Evolutionary conservation across 2,113 vertebrate genomes (phyloP).

Genomic region (Sapayoa aenigma): DNA sequence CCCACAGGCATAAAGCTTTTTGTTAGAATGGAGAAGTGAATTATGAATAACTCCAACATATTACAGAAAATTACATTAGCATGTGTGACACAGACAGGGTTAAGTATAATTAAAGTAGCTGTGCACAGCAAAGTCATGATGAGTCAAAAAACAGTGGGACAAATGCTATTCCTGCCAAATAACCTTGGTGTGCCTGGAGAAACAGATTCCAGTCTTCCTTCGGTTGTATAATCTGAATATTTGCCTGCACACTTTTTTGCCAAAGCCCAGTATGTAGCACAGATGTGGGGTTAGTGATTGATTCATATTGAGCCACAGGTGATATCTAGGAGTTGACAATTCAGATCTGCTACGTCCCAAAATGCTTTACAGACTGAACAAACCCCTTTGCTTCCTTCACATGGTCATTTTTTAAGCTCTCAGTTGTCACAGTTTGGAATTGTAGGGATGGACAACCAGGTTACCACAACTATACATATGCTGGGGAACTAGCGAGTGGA

Average conservation of each 20-base stretch:
- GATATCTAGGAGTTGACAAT: neutral
- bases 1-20: conserved; percentile 1
- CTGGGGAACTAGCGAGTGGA: neutral
- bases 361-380: neutral
- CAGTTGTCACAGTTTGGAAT: neutral
- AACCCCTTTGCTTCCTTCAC: neutral
- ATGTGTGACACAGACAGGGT: neutral
- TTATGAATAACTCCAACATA: neutral
- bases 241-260: neutral
- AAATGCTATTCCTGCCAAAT: neutral
- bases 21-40: neutral
- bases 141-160: neutral
- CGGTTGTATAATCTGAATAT: neutral
- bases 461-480: neutral
- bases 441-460: neutral
- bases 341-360: neutral
- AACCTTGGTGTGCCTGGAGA: neutral
- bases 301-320: neutral
- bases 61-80: conserved; percentile 1
- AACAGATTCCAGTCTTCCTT: neutral
- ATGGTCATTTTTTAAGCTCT: neutral
- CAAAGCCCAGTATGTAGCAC: neutral
- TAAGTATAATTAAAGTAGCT: neutral
- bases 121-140: neutral
- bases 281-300: neutral